These are phyloP conservation scores for Ptychoptera albimana DNA, from an alignment of 2,888 invertebrate species.

Conservation along the genomic window DNA sequence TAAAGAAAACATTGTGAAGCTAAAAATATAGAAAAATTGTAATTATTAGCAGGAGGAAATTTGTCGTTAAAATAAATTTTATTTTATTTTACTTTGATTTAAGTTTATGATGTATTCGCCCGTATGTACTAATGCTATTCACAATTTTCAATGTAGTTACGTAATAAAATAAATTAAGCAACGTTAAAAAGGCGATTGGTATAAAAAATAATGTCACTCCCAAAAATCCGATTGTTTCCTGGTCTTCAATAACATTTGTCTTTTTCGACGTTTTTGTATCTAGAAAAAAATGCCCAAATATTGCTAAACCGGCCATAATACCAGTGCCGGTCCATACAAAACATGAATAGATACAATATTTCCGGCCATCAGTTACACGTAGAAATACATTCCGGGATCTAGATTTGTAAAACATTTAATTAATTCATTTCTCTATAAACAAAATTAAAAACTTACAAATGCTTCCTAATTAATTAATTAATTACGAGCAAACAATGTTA, in stretches of 20 bases:
- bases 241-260: conserved; percentile 39
- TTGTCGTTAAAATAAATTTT: background rate
- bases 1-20: conserved; percentile 61
- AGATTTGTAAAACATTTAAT: too few relatives aligned
- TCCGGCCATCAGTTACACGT: conserved; percentile 67
- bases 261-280: conserved; percentile 45
- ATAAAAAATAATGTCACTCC: conserved; percentile 72
- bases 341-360: conserved; percentile 73
- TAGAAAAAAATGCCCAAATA: conserved; percentile 67
- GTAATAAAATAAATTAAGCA: conserved; percentile 65
- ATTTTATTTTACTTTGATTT: conserved; percentile 50
- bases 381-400: conserved; percentile 73
- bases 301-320: conserved; percentile 53
- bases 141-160: conserved; percentile 63
- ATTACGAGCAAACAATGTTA: too few relatives aligned
- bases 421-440: background rate
- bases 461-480: too few relatives aligned
- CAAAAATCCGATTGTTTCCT: conserved; percentile 66
- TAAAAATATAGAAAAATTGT: conserved; percentile 21
- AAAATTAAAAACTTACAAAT: background rate
- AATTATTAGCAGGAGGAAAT: background rate
- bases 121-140: conserved; percentile 66
- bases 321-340: conserved; percentile 65
- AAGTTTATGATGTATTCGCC: conserved; percentile 71
- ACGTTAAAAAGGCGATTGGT: conserved; percentile 62